Evolutionary conservation across 2,797 vertebrate species (phyloP).

Genomic region (Pelodytes ibericus): DNA sequence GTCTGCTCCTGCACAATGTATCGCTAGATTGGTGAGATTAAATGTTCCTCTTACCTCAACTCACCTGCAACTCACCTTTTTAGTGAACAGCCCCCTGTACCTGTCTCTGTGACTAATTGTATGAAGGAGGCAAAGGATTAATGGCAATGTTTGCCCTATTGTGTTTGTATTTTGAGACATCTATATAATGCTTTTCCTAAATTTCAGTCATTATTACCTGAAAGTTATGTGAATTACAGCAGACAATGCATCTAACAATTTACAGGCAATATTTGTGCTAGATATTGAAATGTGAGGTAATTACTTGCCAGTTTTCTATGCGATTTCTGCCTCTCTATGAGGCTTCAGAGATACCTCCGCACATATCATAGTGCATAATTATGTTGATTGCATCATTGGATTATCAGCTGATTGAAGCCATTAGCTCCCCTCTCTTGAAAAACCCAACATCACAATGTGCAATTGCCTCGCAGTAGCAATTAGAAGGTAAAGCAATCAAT

Average conservation of each 20-base stretch:
- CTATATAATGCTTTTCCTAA: not conserved
- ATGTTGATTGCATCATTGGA: conserved; percentile 72
- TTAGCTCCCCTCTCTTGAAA: conserved; percentile 72
- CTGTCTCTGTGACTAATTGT: too few species aligned
- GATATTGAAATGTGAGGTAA: not conserved
- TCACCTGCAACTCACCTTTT: too few species aligned
- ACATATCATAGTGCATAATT: conserved; percentile 62
- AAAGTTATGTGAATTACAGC: conserved; percentile 24
- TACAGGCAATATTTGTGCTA: conserved; percentile 15
- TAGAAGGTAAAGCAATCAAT: conserved; percentile 77
- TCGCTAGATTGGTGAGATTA: too few species aligned
- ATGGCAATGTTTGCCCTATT: too few species aligned
- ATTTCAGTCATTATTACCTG: not conserved
- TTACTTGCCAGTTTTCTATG: not conserved
- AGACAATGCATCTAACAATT: conserved; percentile 5
- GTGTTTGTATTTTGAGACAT: too few species aligned
- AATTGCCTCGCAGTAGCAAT: conserved; percentile 79
- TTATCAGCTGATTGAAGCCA: conserved; percentile 76
- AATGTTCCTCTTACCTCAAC: too few species aligned
- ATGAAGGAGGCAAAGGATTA: too few species aligned
- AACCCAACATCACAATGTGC: conserved; percentile 74
- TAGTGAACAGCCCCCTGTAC: too few species aligned
- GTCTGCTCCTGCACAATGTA: too few species aligned
- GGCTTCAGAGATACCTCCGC: not conserved
- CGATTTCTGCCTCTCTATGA: conserved; percentile 6